Evolutionary conservation across 2,888 invertebrate species (phyloP).

Genomic region (Dicyrtoma fusca): DNA sequence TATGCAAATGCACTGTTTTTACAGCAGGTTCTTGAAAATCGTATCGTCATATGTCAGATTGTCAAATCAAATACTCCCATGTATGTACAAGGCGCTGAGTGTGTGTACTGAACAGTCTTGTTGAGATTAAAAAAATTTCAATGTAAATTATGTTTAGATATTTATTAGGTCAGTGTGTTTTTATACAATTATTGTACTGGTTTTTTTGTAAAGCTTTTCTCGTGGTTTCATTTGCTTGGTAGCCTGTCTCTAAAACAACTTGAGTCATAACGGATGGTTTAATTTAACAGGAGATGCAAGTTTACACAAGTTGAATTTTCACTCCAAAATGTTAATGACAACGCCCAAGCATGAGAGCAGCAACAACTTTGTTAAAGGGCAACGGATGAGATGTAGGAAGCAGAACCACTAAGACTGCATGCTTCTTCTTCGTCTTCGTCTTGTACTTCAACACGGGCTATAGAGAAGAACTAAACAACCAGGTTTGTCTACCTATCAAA

Average conservation of each 20-base stretch:
- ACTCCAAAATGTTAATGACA: constrained; percentile 17
- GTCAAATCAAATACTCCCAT: too few species aligned
- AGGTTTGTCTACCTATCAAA: constrained; percentile 21
- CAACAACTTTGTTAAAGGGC: too few species aligned
- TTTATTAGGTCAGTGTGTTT: constrained; percentile 15
- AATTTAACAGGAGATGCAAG: constrained; percentile 13
- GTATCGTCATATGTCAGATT: too few species aligned
- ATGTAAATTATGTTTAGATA: constrained; percentile 9
- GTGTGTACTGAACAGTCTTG: background rate
- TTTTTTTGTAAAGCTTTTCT: constrained; percentile 3
- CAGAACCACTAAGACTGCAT: background rate
- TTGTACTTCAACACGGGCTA: too few species aligned
- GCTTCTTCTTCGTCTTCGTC: background rate
- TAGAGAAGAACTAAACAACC: constrained; percentile 9
- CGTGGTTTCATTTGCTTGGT: background rate
- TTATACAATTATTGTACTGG: constrained; percentile 13
- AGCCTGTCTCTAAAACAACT: background rate
- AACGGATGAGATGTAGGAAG: too few species aligned
- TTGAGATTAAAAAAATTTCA: constrained; percentile 1
- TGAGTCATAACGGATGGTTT: constrained; percentile 13
- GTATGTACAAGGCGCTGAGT: too few species aligned
- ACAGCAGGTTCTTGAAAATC: too few species aligned
- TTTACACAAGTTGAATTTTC: constrained; percentile 9
- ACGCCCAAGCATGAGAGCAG: constrained; percentile 16
- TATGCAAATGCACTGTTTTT: too few species aligned